Base-by-base conservation (phyloP, 2,113 vertebrate genomes). In the Dipodomys spectabilis region DNA sequence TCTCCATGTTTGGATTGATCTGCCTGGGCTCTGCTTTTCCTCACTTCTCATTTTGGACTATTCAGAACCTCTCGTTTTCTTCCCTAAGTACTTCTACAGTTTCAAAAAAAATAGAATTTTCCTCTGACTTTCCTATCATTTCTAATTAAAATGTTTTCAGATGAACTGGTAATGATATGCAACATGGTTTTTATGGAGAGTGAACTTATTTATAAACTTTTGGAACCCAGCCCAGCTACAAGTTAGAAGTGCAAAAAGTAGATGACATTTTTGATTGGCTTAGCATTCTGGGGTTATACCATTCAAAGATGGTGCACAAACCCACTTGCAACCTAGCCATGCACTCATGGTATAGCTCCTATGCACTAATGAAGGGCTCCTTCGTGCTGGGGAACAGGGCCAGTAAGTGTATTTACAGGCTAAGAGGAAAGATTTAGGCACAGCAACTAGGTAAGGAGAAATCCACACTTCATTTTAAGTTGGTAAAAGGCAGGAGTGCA, bases 351-450 rank as follows among this genome's bases (percentile, higher is more conserved):
- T 45, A 79, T 60, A 1, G 30, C 28, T 65, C 77, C 30, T 57
- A 32, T 0, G 15, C 15, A 57, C 45, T 88, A 57, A 88, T 0
- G 35, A 89, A 86, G 81, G 77, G 62, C 44, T n/a, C 68, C 78
- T 68, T 81, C 84, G 77, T 23, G 16, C 28, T 45, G 16, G 9
- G 69, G 30, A 35, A 2, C 0, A 49, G 25, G 53, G 49, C 82
- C 69, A 67, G 32, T 62, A 90, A 88, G 92, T 85, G 27, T 74
- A 95, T 87, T 92, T 83, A 60, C 74, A 94, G 95, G 92, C 82
- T 79, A 69, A 83, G 83, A 73, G 71, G 53, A 45, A 94, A 39
- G 45, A 62, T 28, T 4, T 7, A 71, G 16, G 25, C 4, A 0
- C 16, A 6, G 69, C 49, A 62, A 84, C 15, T 18, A 35, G 67